Base-by-base conservation (phyloP, 2,797 vertebrate species). In the Lateolabrax maculatus region DNA sequence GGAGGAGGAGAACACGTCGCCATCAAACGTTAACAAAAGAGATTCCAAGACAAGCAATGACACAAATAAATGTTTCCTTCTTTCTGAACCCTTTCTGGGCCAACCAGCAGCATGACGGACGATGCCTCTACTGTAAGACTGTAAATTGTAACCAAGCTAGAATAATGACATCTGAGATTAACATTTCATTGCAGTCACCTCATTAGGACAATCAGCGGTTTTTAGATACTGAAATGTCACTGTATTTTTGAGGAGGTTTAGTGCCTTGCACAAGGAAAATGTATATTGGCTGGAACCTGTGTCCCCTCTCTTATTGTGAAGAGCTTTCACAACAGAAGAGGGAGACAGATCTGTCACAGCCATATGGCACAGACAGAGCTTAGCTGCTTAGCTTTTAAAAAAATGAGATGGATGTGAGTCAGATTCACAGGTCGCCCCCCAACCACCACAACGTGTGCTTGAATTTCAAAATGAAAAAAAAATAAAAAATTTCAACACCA, bases 301-400 rank as follows among this genome's bases (percentile, higher is more conserved):
- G 71, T 36, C 11, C 23, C 2, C 2, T 31, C n/a, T 71, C 23
- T 48, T 58, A 75, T 37, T 65, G 46, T 83, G 61, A 61, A 74
- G 46, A 23, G 49, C 62, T 73, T 55, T 76, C 56, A 81, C 51
- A 53, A 53, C 61, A 77, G 80, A 25, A 79, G 73, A 36, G 2
- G 41, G 55, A 66, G 61, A 51, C 53, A 57, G 71, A 39, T 48
- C 71, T 60, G 57, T 71, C 65, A 69, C 55, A 69, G 79, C 71
- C 88, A 78, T 61, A 77, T 75, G 82, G 71, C 15, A 49, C 58
- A 9, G n/a, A 48, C 5, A 0, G n/a, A 65, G 75, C 48, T 87
- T 46, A 77, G 71, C 80, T 57, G 64, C 63, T 80, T 62, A 58
- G 73, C 72, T 74, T 69, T 57, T 1, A 62, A 49, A 79, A 64